Evolutionary conservation across 2,113 vertebrate genomes (phyloP).

Genomic region (Pedionomus torquatus): DNA sequence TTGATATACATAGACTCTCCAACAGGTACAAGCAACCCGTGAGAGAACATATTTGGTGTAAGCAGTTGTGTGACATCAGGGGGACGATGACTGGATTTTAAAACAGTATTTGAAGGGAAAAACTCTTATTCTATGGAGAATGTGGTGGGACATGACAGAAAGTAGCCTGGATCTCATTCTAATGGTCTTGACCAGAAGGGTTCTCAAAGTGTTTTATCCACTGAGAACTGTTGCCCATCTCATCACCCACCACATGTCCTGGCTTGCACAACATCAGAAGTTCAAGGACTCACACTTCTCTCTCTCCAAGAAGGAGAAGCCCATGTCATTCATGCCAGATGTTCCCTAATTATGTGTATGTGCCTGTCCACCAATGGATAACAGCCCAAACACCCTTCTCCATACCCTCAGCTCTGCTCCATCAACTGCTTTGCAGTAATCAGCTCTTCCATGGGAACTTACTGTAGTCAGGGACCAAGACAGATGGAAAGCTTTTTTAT

Average conservation of each 20-base stretch:
- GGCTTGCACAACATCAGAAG: neutral
- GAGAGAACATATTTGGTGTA: neutral
- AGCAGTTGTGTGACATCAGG: neutral
- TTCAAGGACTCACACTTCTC: neutral
- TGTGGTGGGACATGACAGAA: neutral
- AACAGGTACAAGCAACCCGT: neutral
- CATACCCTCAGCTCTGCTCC: rapidly evolving
- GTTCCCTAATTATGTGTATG: rapidly evolving
- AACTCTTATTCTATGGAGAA: neutral
- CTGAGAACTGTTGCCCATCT: neutral
- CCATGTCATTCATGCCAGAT: rapidly evolving
- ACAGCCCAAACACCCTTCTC: neutral
- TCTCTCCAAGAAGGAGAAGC: neutral
- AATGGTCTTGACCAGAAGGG: neutral
- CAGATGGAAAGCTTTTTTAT: neutral
- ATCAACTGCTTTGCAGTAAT: neutral
- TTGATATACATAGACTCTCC: neutral
- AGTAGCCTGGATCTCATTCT: neutral
- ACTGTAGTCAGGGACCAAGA: neutral
- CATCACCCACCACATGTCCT: neutral
- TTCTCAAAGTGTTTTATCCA: neutral
- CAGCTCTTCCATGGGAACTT: rapidly evolving
- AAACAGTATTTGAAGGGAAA: neutral
- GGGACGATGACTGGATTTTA: neutral
- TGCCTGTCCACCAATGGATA: neutral